Percentiles rank a stretch among this genome's conserved stretches.
Evolutionary conservation across 1,140 invertebrate species (phyloP).

Genomic region (Rhopalosiphum padi): DNA sequence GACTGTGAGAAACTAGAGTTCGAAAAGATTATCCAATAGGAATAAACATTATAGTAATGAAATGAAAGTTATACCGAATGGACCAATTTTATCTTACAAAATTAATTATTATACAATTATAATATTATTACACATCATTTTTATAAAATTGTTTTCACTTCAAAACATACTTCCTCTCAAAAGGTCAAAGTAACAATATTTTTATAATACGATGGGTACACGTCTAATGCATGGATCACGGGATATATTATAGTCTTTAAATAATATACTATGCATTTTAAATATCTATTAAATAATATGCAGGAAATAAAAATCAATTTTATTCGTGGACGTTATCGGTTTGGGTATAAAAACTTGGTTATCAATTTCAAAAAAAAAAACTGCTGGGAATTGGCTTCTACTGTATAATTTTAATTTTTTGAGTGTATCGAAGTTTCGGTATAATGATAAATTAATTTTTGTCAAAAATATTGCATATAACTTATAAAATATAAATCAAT

Average conservation of each 20-base stretch:
- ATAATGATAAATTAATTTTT: not conserved
- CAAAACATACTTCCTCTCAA: not conserved
- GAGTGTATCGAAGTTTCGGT: no score
- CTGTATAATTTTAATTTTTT: not conserved
- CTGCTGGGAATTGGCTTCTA: not conserved
- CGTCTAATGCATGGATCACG: no score
- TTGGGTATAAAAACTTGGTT: not conserved
- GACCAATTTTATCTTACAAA: not conserved
- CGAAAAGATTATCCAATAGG: conserved; percentile 6
- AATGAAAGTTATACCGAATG: conserved; percentile 20
- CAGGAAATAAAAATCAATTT: not conserved
- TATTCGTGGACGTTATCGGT: not conserved
- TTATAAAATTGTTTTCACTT: not conserved
- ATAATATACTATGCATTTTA: not conserved
- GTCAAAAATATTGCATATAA: no score
- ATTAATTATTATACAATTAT: conserved; percentile 13
- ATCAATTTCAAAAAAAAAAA: not conserved
- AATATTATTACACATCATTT: not conserved
- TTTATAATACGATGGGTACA: not conserved
- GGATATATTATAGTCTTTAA: not conserved
- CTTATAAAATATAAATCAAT: no score
- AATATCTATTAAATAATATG: not conserved
- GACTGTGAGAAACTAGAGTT: conserved; percentile 12
- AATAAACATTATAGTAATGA: conserved; percentile 6
- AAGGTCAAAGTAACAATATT: not conserved